Percentiles rank a stretch among this genome's conserved stretches.
Conservation (phyloP, 2,888 invertebrate species). For the Phortica okadai region DNA sequence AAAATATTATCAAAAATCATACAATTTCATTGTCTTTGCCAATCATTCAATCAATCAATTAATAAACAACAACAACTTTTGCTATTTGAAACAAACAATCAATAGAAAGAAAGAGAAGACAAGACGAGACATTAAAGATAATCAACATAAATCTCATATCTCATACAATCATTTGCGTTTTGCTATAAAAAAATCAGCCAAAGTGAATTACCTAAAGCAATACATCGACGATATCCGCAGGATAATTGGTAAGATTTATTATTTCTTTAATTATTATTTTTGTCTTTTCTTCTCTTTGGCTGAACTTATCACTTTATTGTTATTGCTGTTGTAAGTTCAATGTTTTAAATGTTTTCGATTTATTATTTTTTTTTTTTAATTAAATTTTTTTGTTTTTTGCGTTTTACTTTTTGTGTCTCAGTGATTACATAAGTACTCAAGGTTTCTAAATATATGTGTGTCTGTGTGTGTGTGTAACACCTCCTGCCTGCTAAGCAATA, state of each 20-base stretch:
- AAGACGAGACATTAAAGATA: not conserved
- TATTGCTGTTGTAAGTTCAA: not conserved
- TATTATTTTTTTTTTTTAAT: constrained; percentile 7
- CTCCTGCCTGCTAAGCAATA: not conserved
- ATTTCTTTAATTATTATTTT: not conserved
- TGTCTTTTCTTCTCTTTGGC: not conserved
- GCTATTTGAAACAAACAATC: not conserved
- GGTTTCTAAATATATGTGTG: constrained; percentile 39
- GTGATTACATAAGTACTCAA: constrained; percentile 43
- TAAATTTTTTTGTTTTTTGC: constrained; percentile 22
- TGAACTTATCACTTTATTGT: not conserved
- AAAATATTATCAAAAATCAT: not conserved
- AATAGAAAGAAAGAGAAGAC: too few species aligned
- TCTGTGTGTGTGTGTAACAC: constrained; percentile 1
- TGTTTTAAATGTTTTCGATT: not conserved
- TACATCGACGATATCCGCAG: constrained; percentile 77
- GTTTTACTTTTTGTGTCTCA: constrained; percentile 36
- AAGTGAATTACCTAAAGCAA: constrained; percentile 77
- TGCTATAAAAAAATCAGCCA: constrained; percentile 69
- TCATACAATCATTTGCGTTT: not conserved
- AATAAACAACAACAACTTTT: not conserved
- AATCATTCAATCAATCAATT: not conserved
- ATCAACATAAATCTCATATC: constrained; percentile 12
- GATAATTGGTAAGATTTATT: constrained; percentile 76
- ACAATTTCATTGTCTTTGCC: not conserved